phyloP scores from a whole-genome alignment of 23 tunicate species.

The Halocynthia roretzi region DNA sequence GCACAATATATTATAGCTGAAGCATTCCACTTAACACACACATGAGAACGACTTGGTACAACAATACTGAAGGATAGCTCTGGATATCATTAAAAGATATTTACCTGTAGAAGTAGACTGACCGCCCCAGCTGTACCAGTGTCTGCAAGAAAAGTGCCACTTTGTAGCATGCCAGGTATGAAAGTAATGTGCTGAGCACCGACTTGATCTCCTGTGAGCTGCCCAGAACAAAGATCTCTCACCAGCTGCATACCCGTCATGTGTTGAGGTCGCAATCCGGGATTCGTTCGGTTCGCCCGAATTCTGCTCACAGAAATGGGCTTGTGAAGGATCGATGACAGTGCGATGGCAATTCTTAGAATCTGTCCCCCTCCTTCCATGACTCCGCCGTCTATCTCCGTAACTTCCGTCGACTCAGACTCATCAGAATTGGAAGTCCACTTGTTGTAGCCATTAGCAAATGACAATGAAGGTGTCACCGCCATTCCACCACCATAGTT shows the following conservation, averaged over 20 bases:
- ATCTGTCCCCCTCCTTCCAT: constrained; percentile 96
- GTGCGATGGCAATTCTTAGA: constrained; percentile 50
- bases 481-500: constrained; percentile 30
- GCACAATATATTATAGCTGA: no score
- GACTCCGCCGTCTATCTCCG: constrained; percentile 59
- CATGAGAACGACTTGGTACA: no score
- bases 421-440: constrained; percentile 85
- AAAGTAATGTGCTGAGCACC: constrained; percentile 69
- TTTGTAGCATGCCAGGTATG: constrained; percentile 65
- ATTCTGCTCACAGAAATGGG: constrained; percentile 47
- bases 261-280: constrained; percentile 83
- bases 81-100: background rate
- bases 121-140: constrained; percentile 94
- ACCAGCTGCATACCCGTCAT: constrained; percentile 82
- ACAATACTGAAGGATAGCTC: no score
- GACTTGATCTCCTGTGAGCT: constrained; percentile 72
- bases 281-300: constrained; percentile 61
- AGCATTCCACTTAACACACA: no score
- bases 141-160: constrained; percentile 69
- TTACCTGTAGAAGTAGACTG: constrained; percentile 60
- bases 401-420: constrained; percentile 56
- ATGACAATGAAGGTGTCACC: constrained; percentile 19
- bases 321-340: constrained; percentile 59
- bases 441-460: constrained; percentile 62
- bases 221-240: constrained; percentile 54